Evolutionary conservation across 2,888 invertebrate genomes (phyloP).

Genomic region (Agrypnus murinus): DNA sequence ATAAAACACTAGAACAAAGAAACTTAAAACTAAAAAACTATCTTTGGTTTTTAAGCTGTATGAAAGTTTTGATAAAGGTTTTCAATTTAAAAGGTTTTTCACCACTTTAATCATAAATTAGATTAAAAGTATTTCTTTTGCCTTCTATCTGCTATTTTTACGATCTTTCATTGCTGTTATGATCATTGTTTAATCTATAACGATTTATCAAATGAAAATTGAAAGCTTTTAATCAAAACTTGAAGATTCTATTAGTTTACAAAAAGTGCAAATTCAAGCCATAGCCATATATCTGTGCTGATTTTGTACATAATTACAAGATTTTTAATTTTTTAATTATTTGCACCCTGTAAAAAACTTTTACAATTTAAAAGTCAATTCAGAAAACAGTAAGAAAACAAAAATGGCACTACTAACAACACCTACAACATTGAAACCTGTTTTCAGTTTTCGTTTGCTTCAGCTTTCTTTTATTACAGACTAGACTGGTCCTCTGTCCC

Average conservation of each 20-base stretch:
- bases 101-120: no score
- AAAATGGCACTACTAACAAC: no score
- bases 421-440: no score
- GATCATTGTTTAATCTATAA: no score
- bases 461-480: constrained; percentile 57
- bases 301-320: constrained; percentile 53
- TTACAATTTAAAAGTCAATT: neutral
- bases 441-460: no score
- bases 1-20: constrained; percentile 37
- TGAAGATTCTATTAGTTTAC: constrained; percentile 26
- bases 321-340: constrained; percentile 43
- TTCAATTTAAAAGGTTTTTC: constrained; percentile 53
- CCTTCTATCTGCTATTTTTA: no score
- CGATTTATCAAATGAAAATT: no score
- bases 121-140: no score
- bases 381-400: no score
- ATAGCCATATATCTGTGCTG: constrained; percentile 61
- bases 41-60: constrained; percentile 71
- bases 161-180: no score
- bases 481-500: constrained; percentile 66
- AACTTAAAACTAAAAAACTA: constrained; percentile 51
- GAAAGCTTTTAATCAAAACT: constrained; percentile 67
- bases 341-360: constrained; percentile 56
- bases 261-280: constrained; percentile 68
- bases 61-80: constrained; percentile 69